A percentile compares a stretch with the other conserved stretches of the same genome.
These are phyloP conservation scores for Itoplectis maculator DNA, from an alignment of 2,888 invertebrate species.

Conservation along the genomic window DNA sequence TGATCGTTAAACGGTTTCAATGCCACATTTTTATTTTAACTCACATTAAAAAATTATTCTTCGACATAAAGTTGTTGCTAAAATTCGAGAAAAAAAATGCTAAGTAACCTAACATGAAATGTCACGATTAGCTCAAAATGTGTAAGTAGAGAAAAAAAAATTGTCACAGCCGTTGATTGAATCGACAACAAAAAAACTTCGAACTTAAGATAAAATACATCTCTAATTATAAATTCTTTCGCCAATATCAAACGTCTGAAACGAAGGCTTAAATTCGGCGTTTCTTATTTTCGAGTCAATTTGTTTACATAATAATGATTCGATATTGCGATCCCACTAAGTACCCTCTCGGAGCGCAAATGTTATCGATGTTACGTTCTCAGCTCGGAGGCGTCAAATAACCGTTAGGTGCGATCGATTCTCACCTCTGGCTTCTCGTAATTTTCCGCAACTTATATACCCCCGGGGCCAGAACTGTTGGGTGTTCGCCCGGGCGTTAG, in stretches of 20 bases:
- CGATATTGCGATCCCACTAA: background rate
- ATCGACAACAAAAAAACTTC: background rate
- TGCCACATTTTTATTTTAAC: background rate
- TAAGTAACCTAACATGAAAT: background rate
- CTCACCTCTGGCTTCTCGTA: slow-evolving; percentile 15
- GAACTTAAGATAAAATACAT: background rate
- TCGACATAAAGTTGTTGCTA: background rate
- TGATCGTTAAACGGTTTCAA: background rate
- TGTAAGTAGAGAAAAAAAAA: background rate
- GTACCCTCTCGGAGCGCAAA: background rate
- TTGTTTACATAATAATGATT: background rate
- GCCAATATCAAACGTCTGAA: background rate
- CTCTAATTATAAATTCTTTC: background rate
- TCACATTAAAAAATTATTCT: background rate
- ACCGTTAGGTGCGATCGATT: slow-evolving; percentile 28
- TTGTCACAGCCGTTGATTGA: background rate
- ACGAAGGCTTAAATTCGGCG: background rate
- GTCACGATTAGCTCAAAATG: background rate
- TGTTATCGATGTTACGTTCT: background rate
- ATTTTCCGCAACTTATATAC: slow-evolving; percentile 11
- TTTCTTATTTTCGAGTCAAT: background rate
- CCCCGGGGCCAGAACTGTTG: slow-evolving; percentile 20
- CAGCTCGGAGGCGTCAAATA: background rate
- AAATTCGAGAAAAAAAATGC: background rate
- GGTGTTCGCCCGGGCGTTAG: slow-evolving; percentile 65